Conservation (phyloP, 2,888 invertebrate species). For the Drepana falcataria region DNA sequence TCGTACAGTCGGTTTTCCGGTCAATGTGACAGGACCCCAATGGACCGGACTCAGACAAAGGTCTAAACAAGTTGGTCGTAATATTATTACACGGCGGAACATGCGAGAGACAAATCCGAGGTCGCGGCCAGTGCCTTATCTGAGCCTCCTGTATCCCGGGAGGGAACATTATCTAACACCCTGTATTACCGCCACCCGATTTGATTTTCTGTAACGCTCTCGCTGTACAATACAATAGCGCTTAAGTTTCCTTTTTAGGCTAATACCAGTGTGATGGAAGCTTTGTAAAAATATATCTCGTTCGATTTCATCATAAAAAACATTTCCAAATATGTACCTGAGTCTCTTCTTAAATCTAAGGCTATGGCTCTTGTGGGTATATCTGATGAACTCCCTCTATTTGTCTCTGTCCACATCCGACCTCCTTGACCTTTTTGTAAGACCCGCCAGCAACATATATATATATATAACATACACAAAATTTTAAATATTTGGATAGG, state of each 20-base stretch:
- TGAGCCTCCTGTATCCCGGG: slow-evolving; percentile 40
- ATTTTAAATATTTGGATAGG: no score
- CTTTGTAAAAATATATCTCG: slow-evolving; percentile 2
- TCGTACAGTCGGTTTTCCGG: not conserved
- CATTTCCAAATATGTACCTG: no score
- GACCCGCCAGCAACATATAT: no score
- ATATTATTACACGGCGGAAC: slow-evolving; percentile 7
- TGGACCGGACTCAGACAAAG: slow-evolving; percentile 20
- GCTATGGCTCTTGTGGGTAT: no score
- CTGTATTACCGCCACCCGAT: slow-evolving; percentile 47
- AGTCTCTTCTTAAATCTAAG: no score
- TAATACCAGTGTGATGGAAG: slow-evolving; percentile 3
- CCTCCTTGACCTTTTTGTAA: no score
- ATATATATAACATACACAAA: no score
- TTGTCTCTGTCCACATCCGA: no score
- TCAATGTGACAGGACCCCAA: slow-evolving; percentile 9
- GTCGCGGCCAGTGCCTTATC: slow-evolving; percentile 49
- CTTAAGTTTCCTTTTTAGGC: slow-evolving; percentile 35
- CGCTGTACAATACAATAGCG: slow-evolving; percentile 46
- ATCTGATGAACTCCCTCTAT: no score
- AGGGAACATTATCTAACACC: slow-evolving; percentile 56
- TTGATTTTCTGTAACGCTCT: slow-evolving; percentile 45
- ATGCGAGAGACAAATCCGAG: slow-evolving; percentile 30
- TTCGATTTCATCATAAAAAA: no score
- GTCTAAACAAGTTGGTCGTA: slow-evolving; percentile 26